Base-by-base conservation (phyloP, 1,140 invertebrate species). In the Mercenaria mercenaria region DNA sequence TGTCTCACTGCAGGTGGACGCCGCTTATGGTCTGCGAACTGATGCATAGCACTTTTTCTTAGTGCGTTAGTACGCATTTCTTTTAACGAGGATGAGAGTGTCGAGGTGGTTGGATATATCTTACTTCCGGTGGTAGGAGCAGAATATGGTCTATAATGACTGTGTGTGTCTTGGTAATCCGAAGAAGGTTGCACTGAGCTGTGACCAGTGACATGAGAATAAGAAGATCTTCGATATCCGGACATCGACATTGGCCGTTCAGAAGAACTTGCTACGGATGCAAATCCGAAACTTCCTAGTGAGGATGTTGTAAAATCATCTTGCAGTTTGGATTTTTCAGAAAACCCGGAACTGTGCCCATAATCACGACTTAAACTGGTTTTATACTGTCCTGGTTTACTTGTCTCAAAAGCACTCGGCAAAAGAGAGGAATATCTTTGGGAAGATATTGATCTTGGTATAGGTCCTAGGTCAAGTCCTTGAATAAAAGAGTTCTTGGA, bases 401-500 rank as follows among this genome's bases (percentile, higher is more conserved):
- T 11, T 41, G 67, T 13, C 15, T 8, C 15, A 6, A 47, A 8
- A 47, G 6, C 15, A 15, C 13, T 20, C 13, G 15, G 34, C 23
- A 26, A 4, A 8, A 15, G n/a, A 39, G 67, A 72, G 6, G 52
- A 6, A 29, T 26, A 29, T 29, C 34, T 29, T 29, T 18, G 67
- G 15, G 34, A 29, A 0, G 67, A 0, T 64, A 29, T 1, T 26
- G 47, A 37, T 10, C 15, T 67, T 32, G 83, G 83, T n/a, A 56
- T 18, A 2, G 83, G 83, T 6, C 83, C 83, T 52, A 85, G 34
- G 50, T 85, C 69, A 0, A 85, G 26, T 15, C 83, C 83, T 74
- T 76, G 43, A 34, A 85, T 72, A 29, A 74, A 74, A 32, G 83
- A 47, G 29, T 85, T 85, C 43, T 74, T 85, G 15, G 83, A 23